These are phyloP conservation scores for Erythrocebus patas DNA, from an alignment of 2,113 vertebrate genomes.

Conservation along the genomic window DNA sequence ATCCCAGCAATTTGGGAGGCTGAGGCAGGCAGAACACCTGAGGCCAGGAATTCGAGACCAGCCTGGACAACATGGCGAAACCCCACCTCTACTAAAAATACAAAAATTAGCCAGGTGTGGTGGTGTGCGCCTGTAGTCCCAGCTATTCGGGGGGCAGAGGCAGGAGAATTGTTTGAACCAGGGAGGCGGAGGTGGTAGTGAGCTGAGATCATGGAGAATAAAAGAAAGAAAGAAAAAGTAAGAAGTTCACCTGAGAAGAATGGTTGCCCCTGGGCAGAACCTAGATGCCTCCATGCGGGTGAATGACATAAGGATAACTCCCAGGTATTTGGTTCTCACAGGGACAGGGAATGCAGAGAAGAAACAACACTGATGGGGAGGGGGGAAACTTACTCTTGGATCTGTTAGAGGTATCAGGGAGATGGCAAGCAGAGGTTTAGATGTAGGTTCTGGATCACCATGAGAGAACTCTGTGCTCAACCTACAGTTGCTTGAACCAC, in stretches of 20 bases:
- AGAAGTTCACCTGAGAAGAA: background rate
- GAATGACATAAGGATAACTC: conserved; percentile 2
- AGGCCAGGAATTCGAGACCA: too few species aligned
- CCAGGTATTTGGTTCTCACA: background rate
- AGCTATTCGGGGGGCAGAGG: too few species aligned
- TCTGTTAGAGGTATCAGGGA: background rate
- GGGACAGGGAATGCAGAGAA: background rate
- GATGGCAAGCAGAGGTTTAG: background rate
- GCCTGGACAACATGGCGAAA: too few species aligned
- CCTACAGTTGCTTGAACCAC: background rate
- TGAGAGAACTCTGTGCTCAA: background rate
- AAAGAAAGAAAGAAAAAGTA: too few species aligned
- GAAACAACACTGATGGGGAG: background rate
- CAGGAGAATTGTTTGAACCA: too few species aligned
- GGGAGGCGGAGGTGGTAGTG: too few species aligned
- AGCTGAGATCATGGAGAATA: too few species aligned
- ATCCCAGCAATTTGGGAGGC: too few species aligned
- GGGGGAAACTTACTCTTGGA: background rate
- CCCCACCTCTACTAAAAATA: too few species aligned
- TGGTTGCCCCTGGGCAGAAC: background rate
- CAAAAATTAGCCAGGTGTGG: too few species aligned
- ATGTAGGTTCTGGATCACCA: background rate
- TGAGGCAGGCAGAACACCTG: too few species aligned
- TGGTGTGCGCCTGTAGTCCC: too few species aligned
- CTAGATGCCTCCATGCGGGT: background rate